These are phyloP conservation scores for Acanthornis magna DNA, from an alignment of 2,797 vertebrate genomes.

Conservation along the genomic window DNA sequence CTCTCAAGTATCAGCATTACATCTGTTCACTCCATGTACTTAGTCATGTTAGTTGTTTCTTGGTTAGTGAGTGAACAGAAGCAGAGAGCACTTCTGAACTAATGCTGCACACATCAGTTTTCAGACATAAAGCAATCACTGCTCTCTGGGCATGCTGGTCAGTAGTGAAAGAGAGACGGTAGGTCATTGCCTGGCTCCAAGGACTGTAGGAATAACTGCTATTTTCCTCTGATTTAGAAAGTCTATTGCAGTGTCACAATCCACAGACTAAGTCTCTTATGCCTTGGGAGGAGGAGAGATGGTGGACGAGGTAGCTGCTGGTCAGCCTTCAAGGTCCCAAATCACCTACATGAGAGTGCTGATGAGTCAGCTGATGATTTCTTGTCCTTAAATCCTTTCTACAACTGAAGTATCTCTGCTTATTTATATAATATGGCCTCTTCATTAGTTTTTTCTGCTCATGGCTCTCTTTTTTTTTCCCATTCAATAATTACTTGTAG, in stretches of 20 bases:
- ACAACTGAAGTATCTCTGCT: neutral
- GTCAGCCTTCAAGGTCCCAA: neutral
- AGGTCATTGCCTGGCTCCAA: neutral
- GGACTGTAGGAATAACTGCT: neutral
- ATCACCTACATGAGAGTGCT: neutral
- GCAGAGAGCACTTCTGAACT: neutral
- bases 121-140: neutral
- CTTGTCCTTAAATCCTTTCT: neutral
- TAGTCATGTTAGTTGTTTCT: neutral
- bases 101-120: neutral
- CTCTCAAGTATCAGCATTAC: neutral
- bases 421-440: neutral
- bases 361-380: neutral
- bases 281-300: neutral
- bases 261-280: neutral
- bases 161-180: neutral
- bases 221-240: neutral
- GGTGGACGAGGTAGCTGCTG: neutral
- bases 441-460: neutral
- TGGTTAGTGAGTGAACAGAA: neutral
- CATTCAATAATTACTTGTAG: neutral
- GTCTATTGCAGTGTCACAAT: neutral
- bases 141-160: neutral
- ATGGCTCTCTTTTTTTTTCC: neutral
- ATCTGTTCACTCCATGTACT: neutral